phyloP scores from a whole-genome alignment of 1,140 invertebrate genomes.

The Chelonus insularis region DNA sequence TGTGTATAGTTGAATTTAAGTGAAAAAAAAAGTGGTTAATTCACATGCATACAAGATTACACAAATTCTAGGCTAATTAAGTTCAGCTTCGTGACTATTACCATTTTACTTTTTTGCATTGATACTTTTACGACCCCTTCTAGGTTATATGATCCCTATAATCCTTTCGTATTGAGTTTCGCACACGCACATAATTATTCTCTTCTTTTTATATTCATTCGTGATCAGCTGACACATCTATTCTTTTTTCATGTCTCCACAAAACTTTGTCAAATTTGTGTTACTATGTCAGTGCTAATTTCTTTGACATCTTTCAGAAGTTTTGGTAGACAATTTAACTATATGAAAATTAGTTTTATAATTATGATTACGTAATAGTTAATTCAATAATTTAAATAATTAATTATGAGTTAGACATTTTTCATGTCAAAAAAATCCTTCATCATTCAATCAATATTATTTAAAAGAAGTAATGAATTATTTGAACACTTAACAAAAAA shows the following conservation, averaged over 20 bases:
- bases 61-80: slow-evolving; percentile 30
- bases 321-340: too few relatives aligned
- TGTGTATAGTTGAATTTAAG: neutral
- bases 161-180: neutral
- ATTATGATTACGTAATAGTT: too few relatives aligned
- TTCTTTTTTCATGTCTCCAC: too few relatives aligned
- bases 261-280: slow-evolving; percentile 1
- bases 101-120: neutral
- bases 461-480: too few relatives aligned
- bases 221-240: neutral
- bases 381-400: too few relatives aligned
- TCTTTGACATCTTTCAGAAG: neutral
- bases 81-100: slow-evolving; percentile 16
- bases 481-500: too few relatives aligned
- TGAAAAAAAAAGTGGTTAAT: neutral
- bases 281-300: neutral
- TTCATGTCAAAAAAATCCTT: too few relatives aligned
- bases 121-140: neutral
- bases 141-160: neutral
- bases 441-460: too few relatives aligned
- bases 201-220: neutral
- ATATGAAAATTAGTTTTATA: too few relatives aligned
- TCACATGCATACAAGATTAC: too few relatives aligned
- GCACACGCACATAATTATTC: slow-evolving; percentile 5
- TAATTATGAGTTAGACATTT: too few relatives aligned